Conservation (phyloP, 2,888 invertebrate genomes). For the Spicauda simplicius region DNA sequence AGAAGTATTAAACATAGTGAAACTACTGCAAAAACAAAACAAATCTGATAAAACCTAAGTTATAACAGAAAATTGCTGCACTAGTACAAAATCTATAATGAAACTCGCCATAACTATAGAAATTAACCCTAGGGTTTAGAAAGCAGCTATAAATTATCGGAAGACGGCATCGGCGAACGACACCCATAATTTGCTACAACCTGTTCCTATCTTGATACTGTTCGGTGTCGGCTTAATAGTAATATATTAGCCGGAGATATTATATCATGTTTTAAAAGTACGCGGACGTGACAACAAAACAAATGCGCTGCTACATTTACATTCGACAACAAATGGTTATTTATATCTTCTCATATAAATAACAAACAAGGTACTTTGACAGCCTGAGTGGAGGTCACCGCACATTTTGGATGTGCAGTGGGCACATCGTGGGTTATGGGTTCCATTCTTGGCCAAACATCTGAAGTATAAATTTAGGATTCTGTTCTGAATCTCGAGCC, state of each 20-base stretch:
- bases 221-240: slow-evolving; percentile 36
- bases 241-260: slow-evolving; percentile 32
- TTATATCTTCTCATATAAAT: too few relatives aligned
- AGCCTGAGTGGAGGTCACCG: too few relatives aligned
- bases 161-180: slow-evolving; percentile 68
- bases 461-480: too few relatives aligned
- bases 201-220: slow-evolving; percentile 57
- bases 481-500: too few relatives aligned
- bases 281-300: slow-evolving; percentile 20
- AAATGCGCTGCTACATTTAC: slow-evolving; percentile 7
- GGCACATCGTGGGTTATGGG: too few relatives aligned
- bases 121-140: slow-evolving; percentile 64
- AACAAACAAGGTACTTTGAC: too few relatives aligned
- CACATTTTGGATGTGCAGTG: too few relatives aligned
- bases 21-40: background rate
- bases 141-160: slow-evolving; percentile 74
- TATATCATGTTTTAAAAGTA: slow-evolving; percentile 34
- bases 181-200: slow-evolving; percentile 70
- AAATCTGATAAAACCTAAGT: background rate
- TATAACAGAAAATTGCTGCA: background rate
- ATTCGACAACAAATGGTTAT: background rate
- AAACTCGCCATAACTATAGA: slow-evolving; percentile 24
- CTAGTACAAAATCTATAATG: slow-evolving; percentile 16
- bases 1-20: too few relatives aligned
- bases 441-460: too few relatives aligned